Evolutionary conservation across 53 echinoderm and acorn worm species (phyloP).

Genomic region (Hippasteria phrygiana): DNA sequence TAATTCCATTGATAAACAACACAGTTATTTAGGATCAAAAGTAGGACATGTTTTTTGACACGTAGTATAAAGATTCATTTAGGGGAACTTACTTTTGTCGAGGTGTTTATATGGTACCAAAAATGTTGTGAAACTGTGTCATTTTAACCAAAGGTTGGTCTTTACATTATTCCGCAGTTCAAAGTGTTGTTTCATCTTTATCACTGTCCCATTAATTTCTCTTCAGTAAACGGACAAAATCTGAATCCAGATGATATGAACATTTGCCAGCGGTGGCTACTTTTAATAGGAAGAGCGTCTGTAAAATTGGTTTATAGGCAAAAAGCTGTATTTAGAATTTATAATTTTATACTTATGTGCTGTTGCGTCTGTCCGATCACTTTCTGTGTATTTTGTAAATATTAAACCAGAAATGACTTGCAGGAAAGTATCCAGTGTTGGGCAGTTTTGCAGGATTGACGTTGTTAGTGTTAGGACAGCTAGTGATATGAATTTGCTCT

Average conservation of each 20-base stretch:
- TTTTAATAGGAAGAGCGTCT: background rate
- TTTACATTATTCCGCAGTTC: background rate
- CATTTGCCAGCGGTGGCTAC: background rate
- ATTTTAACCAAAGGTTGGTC: background rate
- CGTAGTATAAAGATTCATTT: too few species aligned
- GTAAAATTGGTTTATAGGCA: background rate
- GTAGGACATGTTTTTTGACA: too few species aligned
- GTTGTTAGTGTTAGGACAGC: background rate
- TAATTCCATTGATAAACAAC: too few species aligned
- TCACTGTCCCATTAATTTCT: background rate
- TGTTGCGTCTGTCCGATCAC: background rate
- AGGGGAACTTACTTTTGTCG: too few species aligned
- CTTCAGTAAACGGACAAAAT: background rate
- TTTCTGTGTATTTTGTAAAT: conserved; percentile 16
- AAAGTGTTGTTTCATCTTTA: background rate
- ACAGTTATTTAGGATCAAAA: too few species aligned
- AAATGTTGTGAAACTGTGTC: too few species aligned
- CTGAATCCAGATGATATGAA: background rate
- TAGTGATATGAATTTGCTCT: background rate
- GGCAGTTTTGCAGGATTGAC: background rate
- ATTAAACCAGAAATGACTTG: background rate
- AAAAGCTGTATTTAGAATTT: background rate
- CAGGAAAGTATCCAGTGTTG: background rate
- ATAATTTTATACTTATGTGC: conserved; percentile 13
- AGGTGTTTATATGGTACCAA: too few species aligned